These are phyloP conservation scores for Drosophila parabipectinata DNA, from an alignment of 1,140 invertebrate species.

Conservation along the genomic window DNA sequence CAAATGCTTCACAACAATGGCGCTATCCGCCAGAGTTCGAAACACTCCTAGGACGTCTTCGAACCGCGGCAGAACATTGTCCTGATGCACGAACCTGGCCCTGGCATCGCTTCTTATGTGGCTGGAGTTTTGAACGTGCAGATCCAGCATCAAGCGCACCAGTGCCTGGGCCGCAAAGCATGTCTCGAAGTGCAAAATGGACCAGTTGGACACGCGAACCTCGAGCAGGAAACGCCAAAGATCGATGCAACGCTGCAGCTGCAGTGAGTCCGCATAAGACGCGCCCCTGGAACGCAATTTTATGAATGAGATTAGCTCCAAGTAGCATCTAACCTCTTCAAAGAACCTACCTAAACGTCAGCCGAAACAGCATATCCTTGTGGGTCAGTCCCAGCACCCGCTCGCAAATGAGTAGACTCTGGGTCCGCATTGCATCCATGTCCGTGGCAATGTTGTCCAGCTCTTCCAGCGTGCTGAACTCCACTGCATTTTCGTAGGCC, in stretches of 20 bases:
- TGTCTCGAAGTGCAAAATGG: conserved; percentile 89
- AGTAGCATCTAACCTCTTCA: not conserved
- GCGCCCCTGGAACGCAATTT: conserved; percentile 87
- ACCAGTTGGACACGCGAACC: conserved; percentile 91
- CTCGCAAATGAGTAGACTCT: conserved; percentile 93
- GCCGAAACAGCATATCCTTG: conserved; percentile 93
- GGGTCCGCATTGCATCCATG: conserved; percentile 92
- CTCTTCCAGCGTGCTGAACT: conserved; percentile 90
- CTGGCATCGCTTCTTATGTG: conserved; percentile 71
- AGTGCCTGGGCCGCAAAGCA: conserved; percentile 92
- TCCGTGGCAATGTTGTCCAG: conserved; percentile 89
- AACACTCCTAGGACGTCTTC: conserved; percentile 90
- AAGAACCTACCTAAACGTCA: conserved; percentile 79
- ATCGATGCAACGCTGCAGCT: conserved; percentile 93
- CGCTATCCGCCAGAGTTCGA: conserved; percentile 67
- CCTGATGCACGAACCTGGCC: conserved; percentile 59
- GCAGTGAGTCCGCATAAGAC: conserved; percentile 92
- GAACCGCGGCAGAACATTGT: conserved; percentile 86
- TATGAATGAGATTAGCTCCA: not conserved
- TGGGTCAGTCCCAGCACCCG: conserved; percentile 91
- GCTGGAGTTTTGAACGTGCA: conserved; percentile 87
- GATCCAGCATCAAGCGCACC: conserved; percentile 91
- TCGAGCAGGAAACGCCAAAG: conserved; percentile 92
- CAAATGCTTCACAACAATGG: conserved; percentile 86
- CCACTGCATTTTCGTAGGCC: conserved; percentile 88